These are phyloP conservation scores for Hypselothyrea guttata DNA, from an alignment of 2,888 invertebrate species.

Conservation along the genomic window DNA sequence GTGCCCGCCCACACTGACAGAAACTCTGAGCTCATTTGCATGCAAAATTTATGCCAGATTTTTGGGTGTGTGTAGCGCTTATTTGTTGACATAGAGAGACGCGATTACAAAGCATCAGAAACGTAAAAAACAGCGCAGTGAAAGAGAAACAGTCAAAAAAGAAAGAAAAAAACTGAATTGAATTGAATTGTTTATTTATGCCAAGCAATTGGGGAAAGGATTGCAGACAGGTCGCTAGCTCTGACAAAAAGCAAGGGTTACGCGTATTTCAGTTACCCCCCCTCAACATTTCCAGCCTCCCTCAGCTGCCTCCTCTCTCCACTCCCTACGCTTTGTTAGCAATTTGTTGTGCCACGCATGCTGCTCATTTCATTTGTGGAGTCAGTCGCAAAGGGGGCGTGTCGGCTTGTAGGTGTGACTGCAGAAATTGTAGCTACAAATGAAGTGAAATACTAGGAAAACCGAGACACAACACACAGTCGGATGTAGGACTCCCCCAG, in stretches of 20 bases:
- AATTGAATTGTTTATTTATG: constrained; percentile 78
- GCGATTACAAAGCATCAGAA: constrained; percentile 7
- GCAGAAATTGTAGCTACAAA: constrained; percentile 66
- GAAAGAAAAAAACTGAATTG: constrained; percentile 42
- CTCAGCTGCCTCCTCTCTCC: constrained; percentile 1
- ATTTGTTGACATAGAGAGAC: constrained; percentile 56
- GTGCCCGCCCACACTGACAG: constrained; percentile 48
- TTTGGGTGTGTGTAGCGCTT: constrained; percentile 38
- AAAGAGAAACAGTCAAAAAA: no score
- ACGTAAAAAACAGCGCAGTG: no score
- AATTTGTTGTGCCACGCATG: constrained; percentile 76
- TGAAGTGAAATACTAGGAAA: constrained; percentile 54
- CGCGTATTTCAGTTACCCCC: constrained; percentile 25
- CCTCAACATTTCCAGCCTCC: constrained; percentile 14
- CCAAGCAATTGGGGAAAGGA: constrained; percentile 59
- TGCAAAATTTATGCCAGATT: constrained; percentile 60
- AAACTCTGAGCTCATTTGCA: constrained; percentile 53
- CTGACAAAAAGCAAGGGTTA: constrained; percentile 36
- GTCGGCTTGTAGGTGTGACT: constrained; percentile 63
- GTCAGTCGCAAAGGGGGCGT: constrained; percentile 38
- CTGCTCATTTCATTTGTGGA: constrained; percentile 55
- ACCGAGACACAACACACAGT: constrained; percentile 38
- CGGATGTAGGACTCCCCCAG: constrained; percentile 28
- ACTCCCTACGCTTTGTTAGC: constrained; percentile 23
- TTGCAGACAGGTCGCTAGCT: constrained; percentile 32